Evolutionary conservation across 2,888 invertebrate genomes (phyloP).

Genomic region (Phyto melanocephala): DNA sequence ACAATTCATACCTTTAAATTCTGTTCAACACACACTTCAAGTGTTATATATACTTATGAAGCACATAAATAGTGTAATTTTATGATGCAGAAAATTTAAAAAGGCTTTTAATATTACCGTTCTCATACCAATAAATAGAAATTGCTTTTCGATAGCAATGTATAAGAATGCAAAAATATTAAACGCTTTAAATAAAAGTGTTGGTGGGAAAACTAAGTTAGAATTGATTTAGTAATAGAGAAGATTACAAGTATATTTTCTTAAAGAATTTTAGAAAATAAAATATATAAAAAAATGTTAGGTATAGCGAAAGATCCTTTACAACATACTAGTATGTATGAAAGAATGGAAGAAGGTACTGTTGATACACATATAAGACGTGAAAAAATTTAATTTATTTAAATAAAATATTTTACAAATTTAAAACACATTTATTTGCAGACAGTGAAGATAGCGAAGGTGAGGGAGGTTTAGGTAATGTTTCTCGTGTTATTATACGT

Average conservation of each 20-base stretch:
- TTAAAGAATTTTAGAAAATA: conserved; percentile 3
- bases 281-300: conserved; percentile 73
- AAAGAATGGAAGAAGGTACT: conserved; percentile 81
- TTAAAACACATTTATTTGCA: conserved; percentile 73
- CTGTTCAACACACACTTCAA: conserved; percentile 36
- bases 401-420: not conserved
- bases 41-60: too few relatives aligned
- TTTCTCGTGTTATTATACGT: conserved; percentile 91
- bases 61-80: conserved; percentile 37
- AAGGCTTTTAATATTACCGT: conserved; percentile 29
- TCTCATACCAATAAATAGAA: conserved; percentile 26
- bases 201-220: conserved; percentile 31
- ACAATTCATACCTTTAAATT: conserved; percentile 21
- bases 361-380: too few relatives aligned
- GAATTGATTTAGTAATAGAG: conserved; percentile 40
- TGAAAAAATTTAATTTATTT: not conserved
- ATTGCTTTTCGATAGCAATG: conserved; percentile 56
- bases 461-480: conserved; percentile 95
- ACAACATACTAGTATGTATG: conserved; percentile 84
- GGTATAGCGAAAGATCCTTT: conserved; percentile 79
- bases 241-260: conserved; percentile 49
- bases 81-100: conserved; percentile 59
- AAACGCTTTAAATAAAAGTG: conserved; percentile 24
- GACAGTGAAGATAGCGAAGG: conserved; percentile 95
- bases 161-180: not conserved